A percentile compares a stretch with the other conserved stretches of the same genome.
Conservation (phyloP, 2,797 vertebrate species). For the Choloepus didactylus region DNA sequence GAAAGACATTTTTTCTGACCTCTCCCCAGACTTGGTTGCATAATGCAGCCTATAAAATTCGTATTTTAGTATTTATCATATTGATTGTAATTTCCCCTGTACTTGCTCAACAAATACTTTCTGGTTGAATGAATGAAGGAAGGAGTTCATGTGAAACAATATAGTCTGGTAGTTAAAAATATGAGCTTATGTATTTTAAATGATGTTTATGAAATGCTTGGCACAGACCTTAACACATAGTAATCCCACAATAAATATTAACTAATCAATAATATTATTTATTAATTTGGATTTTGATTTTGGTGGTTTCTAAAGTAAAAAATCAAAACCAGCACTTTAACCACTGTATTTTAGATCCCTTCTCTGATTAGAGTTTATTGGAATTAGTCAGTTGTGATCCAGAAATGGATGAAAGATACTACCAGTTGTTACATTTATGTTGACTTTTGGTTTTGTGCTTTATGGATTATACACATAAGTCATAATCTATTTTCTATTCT, state of each 20-base stretch:
- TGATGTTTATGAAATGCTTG: constrained; percentile 40
- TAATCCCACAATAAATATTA: constrained; percentile 27
- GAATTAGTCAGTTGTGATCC: background rate
- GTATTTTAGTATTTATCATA: constrained; percentile 30
- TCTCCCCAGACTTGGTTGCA: background rate
- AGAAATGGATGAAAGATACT: constrained; percentile 44
- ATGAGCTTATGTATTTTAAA: background rate
- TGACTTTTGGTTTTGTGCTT: constrained; percentile 47
- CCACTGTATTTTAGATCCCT: background rate
- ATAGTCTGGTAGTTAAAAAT: constrained; percentile 49
- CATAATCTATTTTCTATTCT: background rate
- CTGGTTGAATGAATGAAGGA: constrained; percentile 34
- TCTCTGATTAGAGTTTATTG: background rate
- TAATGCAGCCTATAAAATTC: background rate
- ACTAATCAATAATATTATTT: constrained; percentile 15
- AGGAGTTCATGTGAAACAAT: background rate
- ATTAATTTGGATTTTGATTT: background rate
- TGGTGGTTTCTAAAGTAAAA: constrained; percentile 56
- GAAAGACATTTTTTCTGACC: background rate
- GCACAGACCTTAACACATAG: background rate
- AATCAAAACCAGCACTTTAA: background rate
- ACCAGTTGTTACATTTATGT: background rate
- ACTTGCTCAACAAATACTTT: background rate
- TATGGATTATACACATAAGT: background rate
- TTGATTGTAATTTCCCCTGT: background rate